Evolutionary conservation across 2,113 vertebrate species (phyloP), one percentile per base, ranked within the genome.

Genomic region (Paratilapia polleni): DNA sequence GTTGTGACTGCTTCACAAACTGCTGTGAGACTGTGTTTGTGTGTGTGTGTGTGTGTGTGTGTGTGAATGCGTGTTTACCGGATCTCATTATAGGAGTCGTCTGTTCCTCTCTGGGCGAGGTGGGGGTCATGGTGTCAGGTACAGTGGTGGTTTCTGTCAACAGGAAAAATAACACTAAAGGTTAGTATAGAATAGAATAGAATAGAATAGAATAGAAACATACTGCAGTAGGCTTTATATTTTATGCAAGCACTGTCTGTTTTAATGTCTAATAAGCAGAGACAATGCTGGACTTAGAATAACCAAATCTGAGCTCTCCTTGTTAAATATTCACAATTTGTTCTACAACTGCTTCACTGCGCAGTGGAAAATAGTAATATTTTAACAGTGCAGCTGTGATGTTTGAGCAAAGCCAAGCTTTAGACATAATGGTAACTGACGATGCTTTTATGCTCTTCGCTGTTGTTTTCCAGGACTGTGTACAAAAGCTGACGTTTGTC

Each of bases 121-220:
- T 99, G 38, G 98, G 97, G 59, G 96, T 96, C 43, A 96, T 90
- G 0, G 97, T 98, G 93, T 98, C 97, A 28, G 95, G 96, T 19
- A 97, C 92, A 81, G 98, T 97, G 68, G 96, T 98, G 13, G 95
- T 95, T 85, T 98, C 98, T 99, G 92, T 17, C 63, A 83, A 59
- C 66, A 90, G 78, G 70, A 57, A 70, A 62, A 74, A 49, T 11
- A 22, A 26, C 26, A 52, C 36, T 7, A 78, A 34, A 2, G 8
- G 17, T 75, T 36, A 80, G 57, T 61, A 83, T 4, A 76, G 12
- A 52, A 41, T 8, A n/a, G 5, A 62, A 22, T 2, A 22, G 24
- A 52, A 47, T 17, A 8, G 22, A 6, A 59, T 22, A 2, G 20
- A 17, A 34, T 4, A 85, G 20, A 22, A 22, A 8, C 17, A 4